A percentile compares a stretch with the other conserved stretches of the same genome.
phyloP scores from a whole-genome alignment of 2,888 invertebrate genomes.

The Eupithecia subfuscata region DNA sequence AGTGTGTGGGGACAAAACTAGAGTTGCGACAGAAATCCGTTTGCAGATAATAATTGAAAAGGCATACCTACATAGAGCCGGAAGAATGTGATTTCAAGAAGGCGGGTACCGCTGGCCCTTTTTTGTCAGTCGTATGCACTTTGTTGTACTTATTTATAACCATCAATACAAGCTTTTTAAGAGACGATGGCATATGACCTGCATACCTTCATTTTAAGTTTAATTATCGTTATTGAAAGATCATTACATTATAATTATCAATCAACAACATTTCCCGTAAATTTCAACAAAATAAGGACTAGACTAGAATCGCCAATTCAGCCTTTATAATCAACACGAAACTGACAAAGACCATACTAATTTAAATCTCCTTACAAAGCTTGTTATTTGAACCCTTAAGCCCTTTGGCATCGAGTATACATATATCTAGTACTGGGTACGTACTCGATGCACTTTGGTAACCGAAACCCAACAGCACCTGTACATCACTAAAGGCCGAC shows the following conservation, averaged over 20 bases:
- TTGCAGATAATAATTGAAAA: neutral
- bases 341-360: neutral
- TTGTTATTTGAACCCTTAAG: neutral
- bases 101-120: neutral
- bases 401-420: neutral
- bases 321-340: neutral
- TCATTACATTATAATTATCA: neutral
- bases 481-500: constrained; percentile 10
- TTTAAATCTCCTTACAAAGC: neutral
- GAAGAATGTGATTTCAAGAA: neutral
- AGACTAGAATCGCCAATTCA: neutral
- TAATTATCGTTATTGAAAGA: neutral
- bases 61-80: neutral
- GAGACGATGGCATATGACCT: neutral
- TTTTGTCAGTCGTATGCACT: neutral
- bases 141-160: neutral
- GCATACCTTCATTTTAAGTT: neutral
- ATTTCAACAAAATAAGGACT: neutral
- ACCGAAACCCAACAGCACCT: neutral
- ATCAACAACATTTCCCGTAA: neutral
- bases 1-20: constrained; percentile 12
- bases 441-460: neutral
- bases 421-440: too few species aligned
- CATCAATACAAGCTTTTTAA: neutral
- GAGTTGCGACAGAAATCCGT: constrained; percentile 2